Percentiles rank a stretch among this genome's conserved stretches.
These are phyloP conservation scores for Nephrotoma flavescens DNA, from an alignment of 2,888 invertebrate genomes.

Conservation along the genomic window DNA sequence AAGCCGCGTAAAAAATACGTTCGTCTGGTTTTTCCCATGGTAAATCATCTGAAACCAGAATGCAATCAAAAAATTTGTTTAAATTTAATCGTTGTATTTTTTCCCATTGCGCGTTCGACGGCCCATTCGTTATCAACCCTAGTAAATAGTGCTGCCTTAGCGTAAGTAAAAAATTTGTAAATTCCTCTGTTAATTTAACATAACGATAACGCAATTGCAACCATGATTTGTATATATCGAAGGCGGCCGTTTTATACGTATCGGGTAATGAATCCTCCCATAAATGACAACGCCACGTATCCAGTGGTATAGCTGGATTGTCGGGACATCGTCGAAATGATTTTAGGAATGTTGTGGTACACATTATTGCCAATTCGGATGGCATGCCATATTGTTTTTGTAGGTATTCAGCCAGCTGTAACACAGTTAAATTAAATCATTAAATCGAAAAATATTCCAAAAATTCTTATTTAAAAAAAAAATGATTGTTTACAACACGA, in stretches of 20 bases:
- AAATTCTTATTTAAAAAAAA: background rate
- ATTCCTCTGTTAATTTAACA: conserved; percentile 52
- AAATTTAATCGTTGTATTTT: conserved; percentile 60
- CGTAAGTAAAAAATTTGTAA: conserved; percentile 49
- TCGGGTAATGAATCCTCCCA: conserved; percentile 68
- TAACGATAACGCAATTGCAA: conserved; percentile 62
- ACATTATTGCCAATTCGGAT: conserved; percentile 44
- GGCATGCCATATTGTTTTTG: conserved; percentile 50
- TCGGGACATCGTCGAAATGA: conserved; percentile 71
- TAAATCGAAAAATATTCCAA: background rate
- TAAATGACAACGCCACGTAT: conserved; percentile 60
- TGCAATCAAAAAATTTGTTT: conserved; percentile 58
- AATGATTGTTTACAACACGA: background rate
- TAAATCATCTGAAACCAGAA: conserved; percentile 69
- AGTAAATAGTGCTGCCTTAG: conserved; percentile 60
- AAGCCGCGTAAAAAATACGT: conserved; percentile 69
- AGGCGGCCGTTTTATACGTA: conserved; percentile 55
- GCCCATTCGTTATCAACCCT: conserved; percentile 74
- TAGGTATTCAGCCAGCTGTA: conserved; percentile 25
- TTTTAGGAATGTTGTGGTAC: conserved; percentile 53
- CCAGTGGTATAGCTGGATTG: conserved; percentile 53
- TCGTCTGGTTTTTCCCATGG: conserved; percentile 78
- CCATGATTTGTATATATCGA: conserved; percentile 63
- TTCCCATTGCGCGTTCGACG: conserved; percentile 79
- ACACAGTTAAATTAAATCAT: conserved; percentile 5